Conservation (phyloP, 2,797 vertebrate species). For the Gallinago stenura region DNA sequence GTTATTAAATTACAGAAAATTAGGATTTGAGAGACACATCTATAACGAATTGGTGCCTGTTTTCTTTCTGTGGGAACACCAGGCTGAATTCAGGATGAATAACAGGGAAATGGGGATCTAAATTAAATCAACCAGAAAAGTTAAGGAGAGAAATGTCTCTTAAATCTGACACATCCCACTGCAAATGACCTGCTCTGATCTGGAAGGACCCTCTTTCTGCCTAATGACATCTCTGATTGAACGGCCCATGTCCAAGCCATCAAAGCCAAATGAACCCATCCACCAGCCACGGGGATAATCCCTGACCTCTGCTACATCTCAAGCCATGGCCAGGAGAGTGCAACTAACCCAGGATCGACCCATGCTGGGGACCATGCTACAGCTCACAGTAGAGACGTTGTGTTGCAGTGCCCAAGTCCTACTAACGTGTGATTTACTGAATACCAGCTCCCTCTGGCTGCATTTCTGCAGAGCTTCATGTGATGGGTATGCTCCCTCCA, state of each 20-base stretch:
- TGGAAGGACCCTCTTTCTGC: background rate
- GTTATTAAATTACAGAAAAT: background rate
- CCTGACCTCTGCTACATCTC: background rate
- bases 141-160: background rate
- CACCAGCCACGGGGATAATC: background rate
- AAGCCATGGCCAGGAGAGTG: background rate
- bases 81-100: background rate
- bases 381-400: background rate
- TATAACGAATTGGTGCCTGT: background rate
- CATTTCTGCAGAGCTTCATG: background rate
- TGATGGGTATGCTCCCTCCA: background rate
- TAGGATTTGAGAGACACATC: background rate
- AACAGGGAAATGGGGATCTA: background rate
- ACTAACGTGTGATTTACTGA: background rate
- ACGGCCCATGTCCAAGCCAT: background rate
- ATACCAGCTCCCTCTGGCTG: constrained; percentile 58
- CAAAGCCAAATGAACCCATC: background rate
- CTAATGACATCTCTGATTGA: background rate
- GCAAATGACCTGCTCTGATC: accelerated
- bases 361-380: background rate
- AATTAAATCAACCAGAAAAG: background rate
- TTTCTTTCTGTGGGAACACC: background rate
- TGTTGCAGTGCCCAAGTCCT: background rate
- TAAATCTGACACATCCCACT: background rate
- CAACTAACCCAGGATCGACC: background rate